Base-by-base conservation (phyloP, 1,140 invertebrate species). In the Holotrichia oblita region DNA sequence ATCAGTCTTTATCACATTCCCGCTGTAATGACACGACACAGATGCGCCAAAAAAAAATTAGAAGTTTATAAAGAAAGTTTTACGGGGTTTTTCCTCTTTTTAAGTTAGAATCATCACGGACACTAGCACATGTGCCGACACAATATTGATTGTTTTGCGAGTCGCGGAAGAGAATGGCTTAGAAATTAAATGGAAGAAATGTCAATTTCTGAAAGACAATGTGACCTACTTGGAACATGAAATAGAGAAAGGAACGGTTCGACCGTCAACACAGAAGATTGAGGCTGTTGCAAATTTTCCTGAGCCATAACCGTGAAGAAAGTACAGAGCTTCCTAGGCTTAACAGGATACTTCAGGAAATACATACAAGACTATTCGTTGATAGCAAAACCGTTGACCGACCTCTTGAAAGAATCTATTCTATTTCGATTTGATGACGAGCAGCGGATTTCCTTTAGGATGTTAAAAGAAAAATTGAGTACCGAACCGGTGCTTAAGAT, bases 291-390 rank as follows among this genome's bases (percentile, higher is more conserved):
- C n/a, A n/a, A n/a, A n/a, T n/a, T n/a, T n/a, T n/a, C n/a, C n/a
- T n/a, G n/a, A n/a, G 87, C 87, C 6, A 72, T 73, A n/a, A 85
- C 83, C 48, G 78, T 81, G 0, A 84, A 84, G 22, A 34, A 79
- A 73, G 76, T 79, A 14, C 76, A 80, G 48, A 75, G 79, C 20
- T 80, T 80, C 77, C 27, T 80, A 6, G 76, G 78, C 27, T 64
- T 87, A 73, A 83, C 82, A 3, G 82, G 82, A 34, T 86, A 86
- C 81, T 86, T 87, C 77, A 40, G 82, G 12, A 83, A 82, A 81
- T 83, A 83, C 59, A 77, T 85, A 0, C 10, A 17, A 20, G 14
- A 73, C 4, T 85, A 79, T 75, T 55, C 69, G 34, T 4, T 40
- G 24, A 78, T 78, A 78, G 77, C 77, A 9, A 74, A 75, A 73